phyloP scores from a whole-genome alignment of 2,888 invertebrate genomes.

The Diabrotica balteata region DNA sequence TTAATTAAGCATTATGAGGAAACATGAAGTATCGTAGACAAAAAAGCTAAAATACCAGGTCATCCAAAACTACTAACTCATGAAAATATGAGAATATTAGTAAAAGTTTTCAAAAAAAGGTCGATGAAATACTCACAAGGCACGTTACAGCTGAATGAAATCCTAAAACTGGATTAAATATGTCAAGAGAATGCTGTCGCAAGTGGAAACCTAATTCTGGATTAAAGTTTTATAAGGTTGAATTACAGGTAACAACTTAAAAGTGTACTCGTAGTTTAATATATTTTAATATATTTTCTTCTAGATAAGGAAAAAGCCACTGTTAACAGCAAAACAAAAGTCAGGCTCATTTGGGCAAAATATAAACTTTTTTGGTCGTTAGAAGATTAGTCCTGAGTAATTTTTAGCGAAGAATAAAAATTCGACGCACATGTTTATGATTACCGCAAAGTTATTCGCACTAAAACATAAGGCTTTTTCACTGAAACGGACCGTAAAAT shows the following conservation, averaged over 20 bases:
- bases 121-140: background rate
- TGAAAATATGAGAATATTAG: background rate
- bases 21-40: background rate
- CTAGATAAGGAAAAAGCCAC: background rate
- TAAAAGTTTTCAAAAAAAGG: background rate
- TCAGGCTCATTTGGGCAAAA: background rate
- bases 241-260: background rate
- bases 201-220: background rate
- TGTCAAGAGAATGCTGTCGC: background rate
- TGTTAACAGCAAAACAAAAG: background rate
- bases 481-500: background rate
- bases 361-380: too few species aligned
- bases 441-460: background rate
- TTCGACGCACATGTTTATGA: too few species aligned
- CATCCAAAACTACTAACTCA: background rate
- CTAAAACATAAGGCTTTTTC: background rate
- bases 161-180: background rate
- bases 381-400: too few species aligned
- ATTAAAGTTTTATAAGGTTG: too few species aligned
- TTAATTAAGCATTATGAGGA: background rate
- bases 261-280: background rate
- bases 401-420: too few species aligned
- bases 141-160: background rate
- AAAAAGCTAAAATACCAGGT: background rate
- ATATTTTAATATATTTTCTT: background rate